Evolutionary conservation across 2,888 invertebrate genomes (phyloP).

Genomic region (Drosophila algonquin): DNA sequence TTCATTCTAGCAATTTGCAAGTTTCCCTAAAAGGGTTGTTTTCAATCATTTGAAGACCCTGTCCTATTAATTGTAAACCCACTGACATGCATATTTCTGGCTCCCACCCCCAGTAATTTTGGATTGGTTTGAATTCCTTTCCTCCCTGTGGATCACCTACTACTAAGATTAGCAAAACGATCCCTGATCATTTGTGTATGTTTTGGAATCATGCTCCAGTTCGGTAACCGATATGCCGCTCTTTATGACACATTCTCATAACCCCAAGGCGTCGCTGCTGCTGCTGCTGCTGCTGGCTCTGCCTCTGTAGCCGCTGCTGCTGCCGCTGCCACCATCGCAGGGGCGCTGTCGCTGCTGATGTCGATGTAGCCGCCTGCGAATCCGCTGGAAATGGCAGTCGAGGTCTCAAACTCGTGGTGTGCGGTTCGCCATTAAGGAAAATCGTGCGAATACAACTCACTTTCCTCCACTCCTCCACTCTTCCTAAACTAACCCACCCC

Average conservation of each 20-base stretch:
- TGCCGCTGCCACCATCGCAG: background rate
- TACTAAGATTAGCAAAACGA: background rate
- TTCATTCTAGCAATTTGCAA: conserved; percentile 10
- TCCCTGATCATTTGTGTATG: background rate
- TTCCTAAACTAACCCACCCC: background rate
- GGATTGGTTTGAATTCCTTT: no score
- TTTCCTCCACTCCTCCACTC: background rate
- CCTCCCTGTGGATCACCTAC: background rate
- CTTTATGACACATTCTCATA: conserved; percentile 4
- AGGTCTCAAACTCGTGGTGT: conserved; percentile 70
- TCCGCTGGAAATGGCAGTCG: conserved; percentile 43
- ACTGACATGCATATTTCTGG: background rate
- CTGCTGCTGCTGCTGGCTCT: background rate
- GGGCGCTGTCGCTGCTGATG: background rate
- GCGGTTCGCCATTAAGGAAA: conserved; percentile 52
- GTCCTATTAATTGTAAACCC: no score
- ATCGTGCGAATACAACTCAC: conserved; percentile 25
- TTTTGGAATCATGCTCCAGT: background rate
- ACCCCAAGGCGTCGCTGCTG: conserved; percentile 13
- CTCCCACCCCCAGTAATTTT: background rate
- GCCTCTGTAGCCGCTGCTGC: background rate
- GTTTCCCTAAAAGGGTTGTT: background rate
- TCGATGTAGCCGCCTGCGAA: conserved; percentile 6
- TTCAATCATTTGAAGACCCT: background rate
- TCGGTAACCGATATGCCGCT: background rate